A percentile compares a stretch with the other conserved stretches of the same genome.
phyloP scores from a whole-genome alignment of 2,888 invertebrate species.

The Omphaloscelis lunosa region DNA sequence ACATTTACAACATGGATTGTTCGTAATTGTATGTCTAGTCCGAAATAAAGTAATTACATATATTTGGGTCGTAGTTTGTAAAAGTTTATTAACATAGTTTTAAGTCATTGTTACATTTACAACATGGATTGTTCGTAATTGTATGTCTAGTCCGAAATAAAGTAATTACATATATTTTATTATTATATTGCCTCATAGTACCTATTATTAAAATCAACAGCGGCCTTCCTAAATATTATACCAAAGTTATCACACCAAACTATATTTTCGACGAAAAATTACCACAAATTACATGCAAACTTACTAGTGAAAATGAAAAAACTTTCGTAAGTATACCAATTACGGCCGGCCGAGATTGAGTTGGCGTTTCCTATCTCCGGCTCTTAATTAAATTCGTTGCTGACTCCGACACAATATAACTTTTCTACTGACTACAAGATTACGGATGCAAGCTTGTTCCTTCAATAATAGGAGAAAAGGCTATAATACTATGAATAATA shows the following conservation, averaged over 20 bases:
- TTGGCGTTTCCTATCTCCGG: constrained; percentile 57
- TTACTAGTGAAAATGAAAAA: constrained; percentile 47
- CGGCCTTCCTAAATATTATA: neutral
- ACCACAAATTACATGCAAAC: constrained; percentile 41
- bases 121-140: too few species aligned
- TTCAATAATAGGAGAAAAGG: constrained; percentile 28
- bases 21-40: too few species aligned
- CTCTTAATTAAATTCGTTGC: constrained; percentile 66
- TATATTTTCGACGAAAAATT: constrained; percentile 8
- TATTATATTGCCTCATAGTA: neutral
- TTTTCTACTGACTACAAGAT: constrained; percentile 60
- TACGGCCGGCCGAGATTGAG: constrained; percentile 52
- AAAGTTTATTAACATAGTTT: too few species aligned
- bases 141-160: too few species aligned
- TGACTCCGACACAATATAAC: constrained; percentile 58
- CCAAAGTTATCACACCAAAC: constrained; percentile 26
- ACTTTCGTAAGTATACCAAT: constrained; percentile 53
- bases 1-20: too few species aligned
- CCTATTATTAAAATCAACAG: too few species aligned
- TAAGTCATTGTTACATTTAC: too few species aligned
- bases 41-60: too few species aligned
- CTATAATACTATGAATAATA: constrained; percentile 54
- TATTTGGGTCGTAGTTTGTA: too few species aligned
- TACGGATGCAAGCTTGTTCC: constrained; percentile 56
- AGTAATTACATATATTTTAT: too few species aligned